phyloP scores from a whole-genome alignment of 2,113 vertebrate genomes.

The Etia nguti region DNA sequence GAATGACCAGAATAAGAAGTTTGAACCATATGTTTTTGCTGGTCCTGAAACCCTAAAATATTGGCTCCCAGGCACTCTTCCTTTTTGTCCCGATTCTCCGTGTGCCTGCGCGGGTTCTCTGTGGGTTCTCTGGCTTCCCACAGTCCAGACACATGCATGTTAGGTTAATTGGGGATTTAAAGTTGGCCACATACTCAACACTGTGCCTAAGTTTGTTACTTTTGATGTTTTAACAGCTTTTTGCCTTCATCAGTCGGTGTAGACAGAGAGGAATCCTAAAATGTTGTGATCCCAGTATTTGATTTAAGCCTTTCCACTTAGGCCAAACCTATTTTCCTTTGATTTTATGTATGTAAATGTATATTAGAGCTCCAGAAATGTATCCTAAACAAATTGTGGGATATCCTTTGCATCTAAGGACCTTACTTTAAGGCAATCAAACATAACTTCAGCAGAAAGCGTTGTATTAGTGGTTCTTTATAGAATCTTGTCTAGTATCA shows the following conservation, averaged over 20 bases:
- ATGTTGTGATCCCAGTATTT: not conserved
- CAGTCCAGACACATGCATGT: not conserved
- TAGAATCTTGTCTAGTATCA: not conserved
- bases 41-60: not conserved
- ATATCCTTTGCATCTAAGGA: not conserved
- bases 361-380: not conserved
- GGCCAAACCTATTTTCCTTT: not conserved
- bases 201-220: not conserved
- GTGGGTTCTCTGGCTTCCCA: not conserved
- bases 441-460: not conserved
- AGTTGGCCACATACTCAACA: not conserved
- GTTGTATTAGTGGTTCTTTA: not conserved
- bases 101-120: not conserved
- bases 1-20: not conserved
- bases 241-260: not conserved
- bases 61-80: not conserved
- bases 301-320: not conserved
- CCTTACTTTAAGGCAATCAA: not conserved
- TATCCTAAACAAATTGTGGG: not conserved
- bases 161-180: not conserved
- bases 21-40: not conserved
- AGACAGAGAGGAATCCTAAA: accelerated
- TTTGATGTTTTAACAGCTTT: not conserved
- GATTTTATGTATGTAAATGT: not conserved
- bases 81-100: not conserved